Evolutionary conservation across 1,140 invertebrate species (phyloP).

Genomic region (Bombus pascuorum): DNA sequence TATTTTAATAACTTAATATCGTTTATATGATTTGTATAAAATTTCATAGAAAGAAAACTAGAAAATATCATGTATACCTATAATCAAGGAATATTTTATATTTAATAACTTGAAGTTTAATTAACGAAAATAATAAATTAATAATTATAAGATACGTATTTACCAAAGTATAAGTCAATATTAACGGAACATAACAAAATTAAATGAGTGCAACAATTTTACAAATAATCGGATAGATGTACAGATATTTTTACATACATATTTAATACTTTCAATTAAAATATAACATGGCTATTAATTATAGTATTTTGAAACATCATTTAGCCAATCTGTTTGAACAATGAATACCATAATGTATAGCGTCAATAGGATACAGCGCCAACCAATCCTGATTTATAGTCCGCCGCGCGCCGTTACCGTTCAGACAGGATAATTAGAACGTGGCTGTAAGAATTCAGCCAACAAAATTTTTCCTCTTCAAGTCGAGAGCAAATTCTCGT

Average conservation of each 20-base stretch:
- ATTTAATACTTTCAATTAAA: background rate
- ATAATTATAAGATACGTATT: too few species aligned
- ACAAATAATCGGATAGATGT: background rate
- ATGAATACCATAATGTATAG: background rate
- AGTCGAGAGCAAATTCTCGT: slow-evolving; percentile 50
- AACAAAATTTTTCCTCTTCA: slow-evolving; percentile 34
- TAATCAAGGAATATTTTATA: too few species aligned
- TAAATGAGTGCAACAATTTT: background rate
- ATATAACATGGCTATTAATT: background rate
- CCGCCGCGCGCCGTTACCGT: slow-evolving; percentile 42
- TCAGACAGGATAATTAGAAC: slow-evolving; percentile 56
- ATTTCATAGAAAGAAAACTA: too few species aligned
- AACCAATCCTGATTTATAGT: slow-evolving; percentile 50
- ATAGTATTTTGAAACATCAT: background rate
- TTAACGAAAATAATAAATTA: too few species aligned
- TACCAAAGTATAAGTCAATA: too few species aligned
- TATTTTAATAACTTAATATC: too few species aligned
- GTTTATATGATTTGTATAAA: too few species aligned
- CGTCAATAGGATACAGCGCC: slow-evolving; percentile 13
- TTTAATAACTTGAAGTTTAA: too few species aligned
- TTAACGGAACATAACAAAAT: too few species aligned
- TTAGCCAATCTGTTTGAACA: slow-evolving; percentile 4
- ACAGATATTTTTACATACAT: background rate
- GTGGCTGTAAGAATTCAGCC: slow-evolving; percentile 45
- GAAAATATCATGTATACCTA: too few species aligned